Conservation (phyloP, 1,140 invertebrate species). For the Grapholita molesta region DNA sequence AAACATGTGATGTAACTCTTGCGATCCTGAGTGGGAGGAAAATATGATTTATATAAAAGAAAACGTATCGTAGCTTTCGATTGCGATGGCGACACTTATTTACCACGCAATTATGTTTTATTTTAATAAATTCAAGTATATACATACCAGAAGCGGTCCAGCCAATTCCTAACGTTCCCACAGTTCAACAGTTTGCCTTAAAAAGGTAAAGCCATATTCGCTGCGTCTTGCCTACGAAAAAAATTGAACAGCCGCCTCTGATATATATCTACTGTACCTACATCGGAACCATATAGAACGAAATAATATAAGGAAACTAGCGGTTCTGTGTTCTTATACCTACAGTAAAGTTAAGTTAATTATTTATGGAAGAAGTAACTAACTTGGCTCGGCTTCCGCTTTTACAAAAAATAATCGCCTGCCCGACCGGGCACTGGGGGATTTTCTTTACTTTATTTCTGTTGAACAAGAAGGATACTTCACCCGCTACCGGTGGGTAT, state of each 20-base stretch:
- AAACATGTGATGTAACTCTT: constrained; percentile 27
- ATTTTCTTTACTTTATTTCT: constrained; percentile 16
- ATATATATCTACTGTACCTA: too few species aligned
- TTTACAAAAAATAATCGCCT: constrained; percentile 8
- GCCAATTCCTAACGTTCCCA: too few species aligned
- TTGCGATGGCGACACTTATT: too few species aligned
- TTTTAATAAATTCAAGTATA: too few species aligned
- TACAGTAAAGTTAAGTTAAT: not conserved
- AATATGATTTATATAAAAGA: not conserved
- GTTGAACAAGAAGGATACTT: not conserved
- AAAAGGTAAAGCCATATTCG: too few species aligned
- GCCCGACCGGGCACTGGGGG: constrained; percentile 6
- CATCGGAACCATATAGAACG: not conserved
- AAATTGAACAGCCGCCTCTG: too few species aligned
- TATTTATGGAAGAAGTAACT: constrained; percentile 12
- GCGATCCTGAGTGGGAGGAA: not conserved
- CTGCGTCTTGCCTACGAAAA: too few species aligned
- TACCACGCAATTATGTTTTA: too few species aligned
- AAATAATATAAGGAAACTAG: not conserved
- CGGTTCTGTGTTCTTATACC: not conserved
- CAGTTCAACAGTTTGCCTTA: too few species aligned
- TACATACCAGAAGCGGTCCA: too few species aligned
- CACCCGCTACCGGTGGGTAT: not conserved
- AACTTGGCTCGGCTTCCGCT: constrained; percentile 7
- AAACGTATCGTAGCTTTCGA: too few species aligned